Base-by-base conservation (phyloP, 2,113 vertebrate genomes). In the Hypocryptadius cinnamomeus region DNA sequence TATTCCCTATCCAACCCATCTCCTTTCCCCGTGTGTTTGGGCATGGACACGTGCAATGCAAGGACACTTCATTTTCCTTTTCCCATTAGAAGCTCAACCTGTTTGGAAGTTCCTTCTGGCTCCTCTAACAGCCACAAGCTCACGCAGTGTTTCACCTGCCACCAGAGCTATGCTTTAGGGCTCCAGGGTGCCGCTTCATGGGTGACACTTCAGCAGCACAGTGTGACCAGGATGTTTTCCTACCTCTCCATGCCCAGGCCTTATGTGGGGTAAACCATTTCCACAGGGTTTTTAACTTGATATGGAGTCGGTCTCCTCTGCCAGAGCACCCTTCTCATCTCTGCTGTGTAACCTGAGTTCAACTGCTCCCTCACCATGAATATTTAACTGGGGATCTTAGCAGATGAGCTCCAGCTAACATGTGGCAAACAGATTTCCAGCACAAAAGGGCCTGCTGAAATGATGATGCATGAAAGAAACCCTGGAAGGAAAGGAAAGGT, bases 361-460 rank as follows among this genome's bases (percentile, higher is more conserved):
- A 96, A 93, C 83, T 92, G 90, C 79, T 74, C 69, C 72, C 57
- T 77, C 42, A 5, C 51, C 85, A 90, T 98, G n/a, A 96, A 98
- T 98, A 96, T 98, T 98, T 97, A 93, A 98, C 92, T 24, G 8
- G 18, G 15, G 56, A 74, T 40, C 65, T 91, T 63, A 89, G 93
- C 95, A 95, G 63, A 77, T 61, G 92, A 96, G 73, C 93, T 90
- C 14, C 54, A 50, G 92, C 48, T 92, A 96, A 94, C 97, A 97
- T 95, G 97, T 98, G 97, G 97, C 95, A 97, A 94, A 93, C 92
- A 93, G 92, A 93, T 95, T 96, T 97, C 89, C 72, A 86, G 90
- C 54, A 96, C 94, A 96, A 96, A 93, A 71, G 91, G 39, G 28
- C 20, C 89, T 94, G 28, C 40, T 92, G 68, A 93, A 95, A 50